These are phyloP conservation scores for Cyanistes caeruleus DNA, from an alignment of 2,113 vertebrate species.

Conservation along the genomic window DNA sequence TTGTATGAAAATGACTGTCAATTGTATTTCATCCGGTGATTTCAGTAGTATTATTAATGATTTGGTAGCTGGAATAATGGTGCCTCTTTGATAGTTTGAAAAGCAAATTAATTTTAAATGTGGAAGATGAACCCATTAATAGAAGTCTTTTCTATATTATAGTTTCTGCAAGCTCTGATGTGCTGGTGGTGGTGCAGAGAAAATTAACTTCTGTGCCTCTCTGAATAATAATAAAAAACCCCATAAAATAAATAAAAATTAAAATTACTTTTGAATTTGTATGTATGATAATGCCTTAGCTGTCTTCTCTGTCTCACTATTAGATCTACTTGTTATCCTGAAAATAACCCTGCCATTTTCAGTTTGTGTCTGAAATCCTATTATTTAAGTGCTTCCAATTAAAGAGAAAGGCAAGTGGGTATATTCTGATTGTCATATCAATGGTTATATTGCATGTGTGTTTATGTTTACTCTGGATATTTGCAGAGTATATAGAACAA, in stretches of 20 bases:
- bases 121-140: neutral
- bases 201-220: neutral
- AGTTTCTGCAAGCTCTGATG: neutral
- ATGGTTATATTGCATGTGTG: neutral
- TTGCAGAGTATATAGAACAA: neutral
- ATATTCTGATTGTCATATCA: rapidly evolving
- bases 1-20: neutral
- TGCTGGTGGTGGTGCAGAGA: neutral
- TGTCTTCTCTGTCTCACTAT: neutral
- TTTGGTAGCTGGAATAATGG: neutral
- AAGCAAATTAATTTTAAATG: neutral
- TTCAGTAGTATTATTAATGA: neutral
- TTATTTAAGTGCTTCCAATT: neutral
- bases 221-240: neutral
- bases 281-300: neutral
- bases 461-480: neutral
- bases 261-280: neutral
- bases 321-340: neutral
- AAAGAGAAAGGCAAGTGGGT: rapidly evolving
- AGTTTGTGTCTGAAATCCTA: neutral
- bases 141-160: neutral
- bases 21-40: neutral
- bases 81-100: neutral
- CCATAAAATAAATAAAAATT: neutral
- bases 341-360: neutral